These are phyloP conservation scores for Tragelaphus imberbis DNA, from an alignment of 2,113 vertebrate species.

Conservation along the genomic window DNA sequence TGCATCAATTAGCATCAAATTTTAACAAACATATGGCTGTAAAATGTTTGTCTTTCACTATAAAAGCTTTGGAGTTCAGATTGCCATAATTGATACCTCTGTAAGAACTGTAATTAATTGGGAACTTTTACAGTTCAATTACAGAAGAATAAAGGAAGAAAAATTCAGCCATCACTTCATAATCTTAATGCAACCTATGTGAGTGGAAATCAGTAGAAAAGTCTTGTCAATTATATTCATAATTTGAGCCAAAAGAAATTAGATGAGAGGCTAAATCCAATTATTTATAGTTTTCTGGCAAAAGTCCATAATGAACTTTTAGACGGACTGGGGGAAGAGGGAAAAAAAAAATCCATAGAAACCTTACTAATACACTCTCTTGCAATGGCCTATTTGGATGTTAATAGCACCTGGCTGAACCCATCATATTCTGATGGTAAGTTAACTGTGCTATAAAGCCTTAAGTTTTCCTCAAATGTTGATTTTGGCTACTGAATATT, in stretches of 20 bases:
- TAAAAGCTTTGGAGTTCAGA: neutral
- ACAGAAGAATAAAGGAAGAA: neutral
- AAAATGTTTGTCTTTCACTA: slow-evolving; percentile 16
- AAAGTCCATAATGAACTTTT: neutral
- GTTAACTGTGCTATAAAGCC: neutral
- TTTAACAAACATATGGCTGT: neutral
- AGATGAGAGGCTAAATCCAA: neutral
- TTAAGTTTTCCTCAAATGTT: neutral
- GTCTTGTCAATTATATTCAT: neutral
- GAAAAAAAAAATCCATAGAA: neutral
- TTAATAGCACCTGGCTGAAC: neutral
- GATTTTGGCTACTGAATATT: neutral
- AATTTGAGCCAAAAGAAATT: neutral
- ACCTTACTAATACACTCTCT: neutral
- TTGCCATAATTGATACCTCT: neutral
- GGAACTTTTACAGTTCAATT: neutral
- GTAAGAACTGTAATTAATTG: neutral
- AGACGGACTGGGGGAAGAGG: neutral
- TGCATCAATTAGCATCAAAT: neutral
- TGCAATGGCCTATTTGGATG: neutral
- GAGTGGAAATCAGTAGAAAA: slow-evolving; percentile 5
- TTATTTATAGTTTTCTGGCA: neutral
- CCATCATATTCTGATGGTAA: neutral
- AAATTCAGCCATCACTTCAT: neutral
- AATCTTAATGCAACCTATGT: neutral